Evolutionary conservation across 2,113 vertebrate genomes (phyloP).

Genomic region (Rana temporaria): DNA sequence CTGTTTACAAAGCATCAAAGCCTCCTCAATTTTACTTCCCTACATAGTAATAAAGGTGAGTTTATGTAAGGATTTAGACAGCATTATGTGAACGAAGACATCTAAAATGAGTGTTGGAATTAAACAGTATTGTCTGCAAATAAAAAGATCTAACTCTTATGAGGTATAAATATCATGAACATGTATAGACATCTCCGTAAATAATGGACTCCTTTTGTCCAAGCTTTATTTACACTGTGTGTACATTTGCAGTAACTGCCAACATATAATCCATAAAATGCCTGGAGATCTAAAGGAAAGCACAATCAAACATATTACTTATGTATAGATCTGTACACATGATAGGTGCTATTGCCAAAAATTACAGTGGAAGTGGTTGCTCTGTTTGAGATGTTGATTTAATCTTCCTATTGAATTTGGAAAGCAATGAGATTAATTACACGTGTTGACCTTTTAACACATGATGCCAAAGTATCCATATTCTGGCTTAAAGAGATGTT

Average conservation of each 20-base stretch:
- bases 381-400: neutral
- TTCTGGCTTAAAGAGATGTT: no score
- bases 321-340: neutral
- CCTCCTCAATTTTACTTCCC: neutral
- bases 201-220: neutral
- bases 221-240: slow-evolving; percentile 29
- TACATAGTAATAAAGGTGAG: neutral
- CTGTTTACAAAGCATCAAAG: neutral
- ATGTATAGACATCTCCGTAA: slow-evolving; percentile 12
- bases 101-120: neutral
- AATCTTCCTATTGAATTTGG: no score
- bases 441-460: no score
- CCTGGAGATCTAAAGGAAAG: neutral
- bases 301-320: neutral
- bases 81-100: neutral
- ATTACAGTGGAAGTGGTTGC: neutral
- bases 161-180: neutral
- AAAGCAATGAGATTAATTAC: no score
- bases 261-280: slow-evolving; percentile 12
- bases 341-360: neutral
- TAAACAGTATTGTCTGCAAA: slow-evolving; percentile 5
- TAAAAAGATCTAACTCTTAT: slow-evolving; percentile 4
- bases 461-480: no score
- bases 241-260: slow-evolving; percentile 25
- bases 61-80: neutral